Evolutionary conservation across 2,888 invertebrate species (phyloP), one percentile per base, ranked within the genome.

Genomic region (Tetheella fluctuosa): DNA sequence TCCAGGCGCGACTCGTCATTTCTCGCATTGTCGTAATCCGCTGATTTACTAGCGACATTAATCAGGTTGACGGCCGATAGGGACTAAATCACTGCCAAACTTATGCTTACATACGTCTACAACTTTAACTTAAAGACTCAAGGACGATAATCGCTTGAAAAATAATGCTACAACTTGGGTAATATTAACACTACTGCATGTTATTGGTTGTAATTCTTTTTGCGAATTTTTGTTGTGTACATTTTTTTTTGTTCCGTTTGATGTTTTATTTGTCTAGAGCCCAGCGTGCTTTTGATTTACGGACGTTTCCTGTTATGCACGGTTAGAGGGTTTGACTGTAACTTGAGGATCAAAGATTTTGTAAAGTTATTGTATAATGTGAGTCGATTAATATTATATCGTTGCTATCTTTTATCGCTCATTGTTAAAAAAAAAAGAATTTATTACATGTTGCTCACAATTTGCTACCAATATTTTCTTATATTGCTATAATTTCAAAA

Each of bases 21-120:
- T 91, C 92, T 91, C 91, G 90, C 91, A 92, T 93, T 93, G 92
- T 92, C 91, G 92, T 93, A 93, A 92, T 93, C 93, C 93, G 88
- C 88, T 93, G 93, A 93, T 93, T 92, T 93, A 93, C 91, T 90
- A 88, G 89, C 89, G 84, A 87, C 92, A 93, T 93, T 92, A 91
- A 93, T 93, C 93, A 93, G 92, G 87, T 88, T 89, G 91, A 91
- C 93, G 91, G 90, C 88, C 91, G 92, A 93, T 93, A 91, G 91
- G 91, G 92, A 89, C 91, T 89, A 91, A 90, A 90, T 91, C 88
- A 90, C 88, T 85, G 83, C 85, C 87, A 84, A 76, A 74, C 77
- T 79, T 80, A 81, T 74, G 74, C 74, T 71, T 84, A 79, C 87
- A 62, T 66, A 66, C 77, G 74, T 71, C 76, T 68, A 65, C 70